phyloP scores from a whole-genome alignment of 1,140 invertebrate genomes.

The Alviniconcha marisindica region DNA sequence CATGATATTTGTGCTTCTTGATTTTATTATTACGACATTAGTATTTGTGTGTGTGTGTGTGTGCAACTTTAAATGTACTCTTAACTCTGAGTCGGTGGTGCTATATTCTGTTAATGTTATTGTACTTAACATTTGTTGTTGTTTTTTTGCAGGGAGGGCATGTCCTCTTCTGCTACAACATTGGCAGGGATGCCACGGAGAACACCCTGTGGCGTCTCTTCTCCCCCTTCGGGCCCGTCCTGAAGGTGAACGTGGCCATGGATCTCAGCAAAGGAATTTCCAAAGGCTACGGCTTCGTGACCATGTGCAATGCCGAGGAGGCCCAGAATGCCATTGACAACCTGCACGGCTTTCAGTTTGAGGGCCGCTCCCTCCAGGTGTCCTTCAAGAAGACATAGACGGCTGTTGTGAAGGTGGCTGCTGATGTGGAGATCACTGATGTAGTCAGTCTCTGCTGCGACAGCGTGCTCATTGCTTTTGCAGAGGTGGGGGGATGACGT shows the following conservation, averaged over 20 bases:
- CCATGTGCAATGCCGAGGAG: constrained; percentile 76
- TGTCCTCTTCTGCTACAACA: constrained; percentile 77
- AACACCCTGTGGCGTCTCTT: constrained; percentile 74
- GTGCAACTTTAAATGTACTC: too few relatives aligned
- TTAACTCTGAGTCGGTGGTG: too few relatives aligned
- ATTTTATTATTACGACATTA: too few relatives aligned
- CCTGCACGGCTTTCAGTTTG: constrained; percentile 74
- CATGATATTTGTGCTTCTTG: too few relatives aligned
- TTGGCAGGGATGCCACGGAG: constrained; percentile 75
- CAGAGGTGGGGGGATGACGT: too few relatives aligned
- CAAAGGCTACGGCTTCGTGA: constrained; percentile 78
- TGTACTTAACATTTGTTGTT: background rate
- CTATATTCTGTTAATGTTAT: too few relatives aligned
- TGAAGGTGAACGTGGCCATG: constrained; percentile 75
- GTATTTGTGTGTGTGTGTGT: too few relatives aligned
- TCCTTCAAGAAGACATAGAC: constrained; percentile 74
- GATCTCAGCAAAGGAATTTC: constrained; percentile 70
- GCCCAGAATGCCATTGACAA: constrained; percentile 74
- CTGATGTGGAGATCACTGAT: too few relatives aligned
- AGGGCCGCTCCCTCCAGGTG: constrained; percentile 75
- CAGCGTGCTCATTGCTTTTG: too few relatives aligned
- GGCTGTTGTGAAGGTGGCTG: too few relatives aligned
- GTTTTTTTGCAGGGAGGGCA: constrained; percentile 41
- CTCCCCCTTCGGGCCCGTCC: constrained; percentile 74
- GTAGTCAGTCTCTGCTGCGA: too few relatives aligned